phyloP scores from a whole-genome alignment of 2,888 invertebrate genomes.

The Agonopterix alstromeriana region DNA sequence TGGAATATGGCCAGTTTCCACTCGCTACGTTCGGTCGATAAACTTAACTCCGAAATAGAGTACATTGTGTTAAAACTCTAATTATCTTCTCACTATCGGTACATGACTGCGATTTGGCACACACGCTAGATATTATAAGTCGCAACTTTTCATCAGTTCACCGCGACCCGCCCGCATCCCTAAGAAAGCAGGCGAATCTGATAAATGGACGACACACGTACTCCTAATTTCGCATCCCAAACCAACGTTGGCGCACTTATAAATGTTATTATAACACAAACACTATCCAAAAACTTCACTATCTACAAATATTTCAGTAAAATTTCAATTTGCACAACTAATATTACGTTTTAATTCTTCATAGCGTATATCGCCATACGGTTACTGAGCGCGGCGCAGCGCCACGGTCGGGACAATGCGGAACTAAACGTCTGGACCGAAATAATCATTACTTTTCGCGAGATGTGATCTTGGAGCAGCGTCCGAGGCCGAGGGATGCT shows the following conservation, averaged over 20 bases:
- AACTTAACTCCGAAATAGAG: conserved; percentile 19
- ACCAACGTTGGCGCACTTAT: conserved; percentile 2
- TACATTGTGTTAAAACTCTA: conserved; percentile 3
- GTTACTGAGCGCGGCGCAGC: conserved; percentile 46
- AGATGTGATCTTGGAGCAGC: conserved; percentile 70
- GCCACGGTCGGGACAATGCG: conserved; percentile 61
- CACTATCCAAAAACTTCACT: conserved; percentile 6
- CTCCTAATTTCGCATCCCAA: conserved; percentile 5
- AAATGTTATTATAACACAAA: conserved; percentile 7
- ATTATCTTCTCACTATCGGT: conserved; percentile 5
- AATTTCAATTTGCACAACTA: conserved; percentile 53
- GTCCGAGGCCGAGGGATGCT: conserved; percentile 49
- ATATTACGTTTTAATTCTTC: conserved; percentile 59
- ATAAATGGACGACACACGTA: conserved; percentile 33
- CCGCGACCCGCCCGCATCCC: conserved; percentile 30
- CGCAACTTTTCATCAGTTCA: not conserved
- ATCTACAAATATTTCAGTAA: not conserved
- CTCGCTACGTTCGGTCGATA: conserved; percentile 39
- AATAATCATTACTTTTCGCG: conserved; percentile 77
- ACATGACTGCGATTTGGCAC: conserved; percentile 11
- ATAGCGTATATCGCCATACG: conserved; percentile 48
- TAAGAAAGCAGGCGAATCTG: conserved; percentile 26
- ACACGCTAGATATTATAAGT: conserved; percentile 10
- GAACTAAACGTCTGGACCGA: conserved; percentile 67
- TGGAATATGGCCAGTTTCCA: conserved; percentile 43